Conservation (phyloP, 2,888 invertebrate species). For the Tipula helvola region DNA sequence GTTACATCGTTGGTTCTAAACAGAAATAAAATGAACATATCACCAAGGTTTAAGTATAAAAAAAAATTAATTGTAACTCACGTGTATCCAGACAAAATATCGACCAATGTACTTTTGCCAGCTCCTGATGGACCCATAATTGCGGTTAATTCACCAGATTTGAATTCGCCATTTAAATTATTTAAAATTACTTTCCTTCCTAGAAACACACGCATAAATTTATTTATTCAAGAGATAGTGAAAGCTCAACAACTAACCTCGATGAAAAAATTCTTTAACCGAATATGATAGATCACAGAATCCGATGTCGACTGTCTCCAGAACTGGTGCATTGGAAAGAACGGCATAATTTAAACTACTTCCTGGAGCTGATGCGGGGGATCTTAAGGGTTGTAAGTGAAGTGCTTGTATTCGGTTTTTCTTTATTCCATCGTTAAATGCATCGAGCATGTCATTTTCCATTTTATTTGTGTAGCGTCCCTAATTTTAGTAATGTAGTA, state of each 20-base stretch:
- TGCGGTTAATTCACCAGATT: constrained; percentile 63
- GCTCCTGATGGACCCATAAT: constrained; percentile 87
- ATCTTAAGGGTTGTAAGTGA: background rate
- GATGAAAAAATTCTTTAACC: constrained; percentile 27
- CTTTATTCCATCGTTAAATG: background rate
- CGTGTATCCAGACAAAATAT: constrained; percentile 82
- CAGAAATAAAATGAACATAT: background rate
- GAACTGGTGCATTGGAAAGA: background rate
- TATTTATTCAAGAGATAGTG: background rate
- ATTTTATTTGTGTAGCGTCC: background rate
- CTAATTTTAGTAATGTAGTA: background rate
- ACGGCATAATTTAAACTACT: background rate
- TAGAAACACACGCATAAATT: constrained; percentile 27
- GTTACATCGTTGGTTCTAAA: constrained; percentile 34
- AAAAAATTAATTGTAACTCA: constrained; percentile 38
- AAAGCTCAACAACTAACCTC: constrained; percentile 23
- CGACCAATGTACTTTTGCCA: constrained; percentile 79
- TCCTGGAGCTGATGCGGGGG: background rate
- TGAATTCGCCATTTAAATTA: constrained; percentile 52
- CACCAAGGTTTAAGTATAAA: background rate
- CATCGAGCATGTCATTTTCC: background rate
- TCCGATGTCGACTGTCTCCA: constrained; percentile 23
- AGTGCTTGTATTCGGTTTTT: background rate
- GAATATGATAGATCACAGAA: constrained; percentile 28
- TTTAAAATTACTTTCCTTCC: constrained; percentile 48